Conservation (phyloP, 1,140 invertebrate species). For the Caenorhabditis remanei region DNA sequence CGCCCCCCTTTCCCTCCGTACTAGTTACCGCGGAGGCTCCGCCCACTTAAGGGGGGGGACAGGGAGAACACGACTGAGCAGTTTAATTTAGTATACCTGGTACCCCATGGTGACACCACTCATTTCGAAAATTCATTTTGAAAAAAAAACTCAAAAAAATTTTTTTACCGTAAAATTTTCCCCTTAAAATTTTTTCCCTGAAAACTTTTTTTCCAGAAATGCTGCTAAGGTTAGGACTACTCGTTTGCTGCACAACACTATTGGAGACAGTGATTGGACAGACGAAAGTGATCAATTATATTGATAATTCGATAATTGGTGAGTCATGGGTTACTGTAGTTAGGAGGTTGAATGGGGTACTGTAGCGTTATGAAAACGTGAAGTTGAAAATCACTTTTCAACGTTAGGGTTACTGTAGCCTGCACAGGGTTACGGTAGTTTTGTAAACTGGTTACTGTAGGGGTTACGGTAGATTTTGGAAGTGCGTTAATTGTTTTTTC, state of each 20-base stretch:
- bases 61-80: background rate
- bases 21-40: slow-evolving; percentile 36
- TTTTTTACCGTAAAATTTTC: too few relatives aligned
- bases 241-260: background rate
- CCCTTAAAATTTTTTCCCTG: background rate
- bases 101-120: background rate
- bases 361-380: background rate
- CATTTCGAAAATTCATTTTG: too few relatives aligned
- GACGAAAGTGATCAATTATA: slow-evolving; percentile 41
- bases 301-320: slow-evolving; percentile 48
- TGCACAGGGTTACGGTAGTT: too few relatives aligned
- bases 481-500: too few relatives aligned
- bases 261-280: background rate
- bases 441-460: too few relatives aligned
- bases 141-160: too few relatives aligned
- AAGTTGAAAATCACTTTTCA: background rate
- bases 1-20: slow-evolving; percentile 9
- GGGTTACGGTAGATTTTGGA: too few relatives aligned
- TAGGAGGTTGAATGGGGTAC: background rate
- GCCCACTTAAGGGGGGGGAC: background rate
- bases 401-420: too few relatives aligned
- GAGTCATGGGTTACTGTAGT: background rate
- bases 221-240: slow-evolving; percentile 7
- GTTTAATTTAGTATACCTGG: slow-evolving; percentile 6
- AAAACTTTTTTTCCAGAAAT: background rate